These are phyloP conservation scores for Cherax quadricarinatus DNA, from an alignment of 1,140 invertebrate genomes.

Conservation along the genomic window DNA sequence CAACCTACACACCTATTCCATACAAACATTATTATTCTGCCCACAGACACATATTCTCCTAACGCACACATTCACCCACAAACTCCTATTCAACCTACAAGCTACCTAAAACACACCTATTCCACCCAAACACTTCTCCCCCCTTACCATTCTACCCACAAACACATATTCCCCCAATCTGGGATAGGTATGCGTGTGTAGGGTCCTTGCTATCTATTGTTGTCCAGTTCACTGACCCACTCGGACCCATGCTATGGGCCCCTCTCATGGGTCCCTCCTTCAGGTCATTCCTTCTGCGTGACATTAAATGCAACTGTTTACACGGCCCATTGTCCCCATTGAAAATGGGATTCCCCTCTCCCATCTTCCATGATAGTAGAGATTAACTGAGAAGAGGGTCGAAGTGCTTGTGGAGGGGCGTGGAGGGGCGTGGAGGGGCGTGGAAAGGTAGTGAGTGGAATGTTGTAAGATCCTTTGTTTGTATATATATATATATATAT, in stretches of 20 bases:
- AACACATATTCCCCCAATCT: not conserved
- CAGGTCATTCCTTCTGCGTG: not conserved
- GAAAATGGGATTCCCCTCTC: not conserved
- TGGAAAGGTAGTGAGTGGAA: conserved; percentile 11
- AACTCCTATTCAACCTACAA: not conserved
- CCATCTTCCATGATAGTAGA: not conserved
- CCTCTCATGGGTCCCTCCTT: too few species aligned
- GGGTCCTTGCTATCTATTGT: not conserved
- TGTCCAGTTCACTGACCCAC: not conserved
- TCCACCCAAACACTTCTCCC: too few species aligned
- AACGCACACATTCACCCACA: not conserved
- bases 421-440: not conserved
- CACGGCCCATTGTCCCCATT: not conserved
- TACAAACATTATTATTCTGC: too few species aligned
- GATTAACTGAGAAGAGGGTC: not conserved
- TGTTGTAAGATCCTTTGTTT: not conserved
- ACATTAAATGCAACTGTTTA: conserved; percentile 42
- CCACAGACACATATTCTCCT: too few species aligned
- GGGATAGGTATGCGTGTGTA: not conserved
- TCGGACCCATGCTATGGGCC: too few species aligned
- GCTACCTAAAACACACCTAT: not conserved
- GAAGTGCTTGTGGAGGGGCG: not conserved
- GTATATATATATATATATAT: too few species aligned
- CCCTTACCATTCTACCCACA: too few species aligned
- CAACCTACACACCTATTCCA: too few species aligned